phyloP scores from a whole-genome alignment of 2,113 vertebrate species.

The Aegypius monachus region DNA sequence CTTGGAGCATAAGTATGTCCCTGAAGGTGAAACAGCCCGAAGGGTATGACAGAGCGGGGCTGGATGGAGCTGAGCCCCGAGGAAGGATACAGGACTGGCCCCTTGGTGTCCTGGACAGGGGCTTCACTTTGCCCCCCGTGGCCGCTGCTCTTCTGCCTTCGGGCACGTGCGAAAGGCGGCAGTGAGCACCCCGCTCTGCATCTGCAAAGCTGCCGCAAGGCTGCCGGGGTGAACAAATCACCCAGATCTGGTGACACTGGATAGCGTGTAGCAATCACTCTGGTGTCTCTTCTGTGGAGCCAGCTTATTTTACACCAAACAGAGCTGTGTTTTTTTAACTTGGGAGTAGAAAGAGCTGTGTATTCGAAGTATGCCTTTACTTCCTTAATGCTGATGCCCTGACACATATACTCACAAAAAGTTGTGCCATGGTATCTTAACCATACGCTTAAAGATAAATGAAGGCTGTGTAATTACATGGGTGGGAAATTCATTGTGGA shows the following conservation, averaged over 20 bases:
- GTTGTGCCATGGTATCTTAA: background rate
- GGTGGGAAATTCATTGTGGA: background rate
- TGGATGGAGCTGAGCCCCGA: background rate
- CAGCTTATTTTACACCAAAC: background rate
- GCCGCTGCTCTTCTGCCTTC: fast-evolving
- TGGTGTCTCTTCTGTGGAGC: background rate
- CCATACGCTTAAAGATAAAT: background rate
- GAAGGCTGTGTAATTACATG: background rate
- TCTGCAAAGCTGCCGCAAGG: background rate
- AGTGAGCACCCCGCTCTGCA: fast-evolving
- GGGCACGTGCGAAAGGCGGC: fast-evolving
- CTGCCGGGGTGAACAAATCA: background rate
- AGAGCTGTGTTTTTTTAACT: background rate
- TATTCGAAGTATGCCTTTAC: background rate
- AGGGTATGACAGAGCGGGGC: background rate
- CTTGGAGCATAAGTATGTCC: background rate
- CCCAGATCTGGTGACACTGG: background rate
- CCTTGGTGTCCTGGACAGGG: background rate
- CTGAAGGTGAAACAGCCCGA: background rate
- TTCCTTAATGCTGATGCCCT: background rate
- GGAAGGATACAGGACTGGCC: background rate
- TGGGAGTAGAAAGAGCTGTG: background rate
- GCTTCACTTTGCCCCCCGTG: background rate
- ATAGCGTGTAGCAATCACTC: background rate
- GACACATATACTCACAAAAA: background rate